phyloP scores from a whole-genome alignment of 2,797 vertebrate species.

The Agapornis canus region DNA sequence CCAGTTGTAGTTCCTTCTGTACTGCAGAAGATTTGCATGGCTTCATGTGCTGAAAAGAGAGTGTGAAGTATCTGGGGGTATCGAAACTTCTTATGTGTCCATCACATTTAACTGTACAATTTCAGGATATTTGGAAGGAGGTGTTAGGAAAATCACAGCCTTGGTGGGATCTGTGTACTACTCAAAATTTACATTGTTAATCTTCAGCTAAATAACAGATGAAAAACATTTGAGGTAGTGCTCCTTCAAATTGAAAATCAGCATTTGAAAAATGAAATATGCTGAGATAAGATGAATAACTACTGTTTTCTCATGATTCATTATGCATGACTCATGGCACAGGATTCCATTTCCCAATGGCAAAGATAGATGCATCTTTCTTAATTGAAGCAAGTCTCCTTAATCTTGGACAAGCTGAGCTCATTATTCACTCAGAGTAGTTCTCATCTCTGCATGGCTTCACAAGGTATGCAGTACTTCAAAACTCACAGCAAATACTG shows the following conservation, averaged over 20 bases:
- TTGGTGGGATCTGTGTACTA: not conserved
- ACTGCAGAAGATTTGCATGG: slow-evolving; percentile 8
- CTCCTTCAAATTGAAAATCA: not conserved
- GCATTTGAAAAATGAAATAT: not conserved
- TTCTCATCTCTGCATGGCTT: not conserved
- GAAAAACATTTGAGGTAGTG: not conserved
- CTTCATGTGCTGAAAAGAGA: slow-evolving; percentile 16
- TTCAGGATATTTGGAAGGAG: not conserved
- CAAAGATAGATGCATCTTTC: slow-evolving; percentile 47
- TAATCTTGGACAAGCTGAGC: not conserved
- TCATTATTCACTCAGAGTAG: not conserved
- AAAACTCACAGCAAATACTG: not conserved
- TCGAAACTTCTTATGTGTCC: not conserved
- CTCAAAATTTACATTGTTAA: not conserved
- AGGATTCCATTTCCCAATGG: slow-evolving; percentile 27
- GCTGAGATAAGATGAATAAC: not conserved
- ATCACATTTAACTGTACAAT: not conserved
- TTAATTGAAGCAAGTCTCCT: slow-evolving; percentile 36
- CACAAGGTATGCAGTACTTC: not conserved
- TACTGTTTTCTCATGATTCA: slow-evolving; percentile 21
- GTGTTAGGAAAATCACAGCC: not conserved
- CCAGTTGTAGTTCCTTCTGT: slow-evolving; percentile 24
- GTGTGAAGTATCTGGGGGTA: not conserved
- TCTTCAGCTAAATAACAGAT: not conserved
- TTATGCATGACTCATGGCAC: not conserved